Conservation (phyloP, 2,113 vertebrate species). For the Ceyx cyanopectus region DNA sequence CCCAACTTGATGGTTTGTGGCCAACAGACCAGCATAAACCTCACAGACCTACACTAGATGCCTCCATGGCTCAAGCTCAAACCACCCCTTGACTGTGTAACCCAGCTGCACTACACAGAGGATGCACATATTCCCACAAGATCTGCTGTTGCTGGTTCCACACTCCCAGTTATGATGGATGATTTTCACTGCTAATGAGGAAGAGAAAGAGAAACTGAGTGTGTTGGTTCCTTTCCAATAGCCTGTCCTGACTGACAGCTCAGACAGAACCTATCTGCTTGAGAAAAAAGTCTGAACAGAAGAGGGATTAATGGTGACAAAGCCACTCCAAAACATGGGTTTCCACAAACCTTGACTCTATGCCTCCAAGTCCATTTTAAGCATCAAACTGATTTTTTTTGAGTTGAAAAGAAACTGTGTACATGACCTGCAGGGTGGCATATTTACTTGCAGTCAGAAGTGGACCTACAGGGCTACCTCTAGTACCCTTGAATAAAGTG, state of each 20-base stretch:
- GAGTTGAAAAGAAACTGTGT: not conserved
- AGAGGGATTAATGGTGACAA: not conserved
- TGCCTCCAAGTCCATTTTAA: not conserved
- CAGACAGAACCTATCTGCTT: not conserved
- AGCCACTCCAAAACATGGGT: not conserved
- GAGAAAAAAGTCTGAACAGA: not conserved
- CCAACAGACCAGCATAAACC: not conserved
- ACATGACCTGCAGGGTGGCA: not conserved
- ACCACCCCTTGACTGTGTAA: not conserved
- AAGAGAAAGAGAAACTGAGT: constrained; percentile 31
- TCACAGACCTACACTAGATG: not conserved
- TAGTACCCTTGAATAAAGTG: not conserved
- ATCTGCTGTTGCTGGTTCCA: not conserved
- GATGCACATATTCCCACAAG: not conserved
- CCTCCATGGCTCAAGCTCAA: not conserved
- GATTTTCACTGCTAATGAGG: constrained; percentile 37
- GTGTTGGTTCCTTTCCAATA: constrained; percentile 30
- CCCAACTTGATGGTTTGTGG: not conserved
- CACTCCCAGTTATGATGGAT: not conserved
- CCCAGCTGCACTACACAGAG: not conserved
- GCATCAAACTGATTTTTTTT: not conserved
- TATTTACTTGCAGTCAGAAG: not conserved
- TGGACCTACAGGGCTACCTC: not conserved
- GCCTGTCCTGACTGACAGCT: constrained; percentile 17
- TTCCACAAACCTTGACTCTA: not conserved